These are phyloP conservation scores for Scaptomyza cyrtandrae DNA, from an alignment of 2,888 invertebrate species.

Conservation along the genomic window DNA sequence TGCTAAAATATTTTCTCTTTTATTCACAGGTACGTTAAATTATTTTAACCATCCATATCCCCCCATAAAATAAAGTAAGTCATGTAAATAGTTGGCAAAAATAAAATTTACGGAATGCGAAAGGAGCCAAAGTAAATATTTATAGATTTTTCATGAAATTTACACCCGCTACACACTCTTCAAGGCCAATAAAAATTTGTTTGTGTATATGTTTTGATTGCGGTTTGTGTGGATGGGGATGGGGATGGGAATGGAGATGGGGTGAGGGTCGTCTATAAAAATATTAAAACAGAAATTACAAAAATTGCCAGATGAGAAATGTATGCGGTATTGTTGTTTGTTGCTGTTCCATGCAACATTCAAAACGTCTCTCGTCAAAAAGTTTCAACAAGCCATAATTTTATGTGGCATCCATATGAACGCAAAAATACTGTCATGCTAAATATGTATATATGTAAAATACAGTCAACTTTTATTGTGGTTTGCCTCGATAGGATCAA, in stretches of 20 bases:
- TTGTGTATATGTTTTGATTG: conserved; percentile 5
- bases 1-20: conserved; percentile 26
- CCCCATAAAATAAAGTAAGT: conserved; percentile 36
- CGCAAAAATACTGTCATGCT: conserved; percentile 34
- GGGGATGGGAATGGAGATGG: too few species aligned
- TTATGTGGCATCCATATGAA: conserved; percentile 52
- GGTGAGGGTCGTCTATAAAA: neutral
- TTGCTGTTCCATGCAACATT: conserved; percentile 3
- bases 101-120: conserved; percentile 40
- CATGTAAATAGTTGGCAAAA: conserved; percentile 22
- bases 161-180: conserved; percentile 15
- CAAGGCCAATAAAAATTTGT: conserved; percentile 59
- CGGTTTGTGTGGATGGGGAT: neutral
- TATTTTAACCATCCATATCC: neutral
- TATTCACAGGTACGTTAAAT: conserved; percentile 10
- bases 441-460: conserved; percentile 46
- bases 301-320: conserved; percentile 60
- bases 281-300: conserved; percentile 32
- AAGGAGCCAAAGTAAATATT: conserved; percentile 61
- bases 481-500: conserved; percentile 46
- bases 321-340: conserved; percentile 6
- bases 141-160: conserved; percentile 52
- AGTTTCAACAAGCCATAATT: conserved; percentile 70
- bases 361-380: conserved; percentile 52
- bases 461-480: conserved; percentile 60